Percentiles rank a stretch among this genome's conserved stretches.
Evolutionary conservation across 1,140 invertebrate species (phyloP).

Genomic region (Drosophila equinoxialis): DNA sequence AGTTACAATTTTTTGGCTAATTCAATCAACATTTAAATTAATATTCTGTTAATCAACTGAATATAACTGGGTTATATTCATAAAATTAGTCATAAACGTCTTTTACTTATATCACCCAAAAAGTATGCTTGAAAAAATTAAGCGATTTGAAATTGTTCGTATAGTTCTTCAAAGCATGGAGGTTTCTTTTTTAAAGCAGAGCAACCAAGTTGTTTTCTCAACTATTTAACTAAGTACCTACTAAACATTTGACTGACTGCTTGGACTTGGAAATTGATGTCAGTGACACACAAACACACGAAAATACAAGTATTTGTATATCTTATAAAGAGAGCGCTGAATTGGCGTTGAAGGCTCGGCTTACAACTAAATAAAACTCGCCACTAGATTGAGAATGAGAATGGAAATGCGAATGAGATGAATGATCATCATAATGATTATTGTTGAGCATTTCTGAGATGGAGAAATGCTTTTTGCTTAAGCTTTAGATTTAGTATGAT

Average conservation of each 20-base stretch:
- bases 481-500: conserved; percentile 66
- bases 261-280: conserved; percentile 64
- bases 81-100: too few species aligned
- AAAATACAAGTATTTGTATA: conserved; percentile 2
- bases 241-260: conserved; percentile 26
- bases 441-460: conserved; percentile 22
- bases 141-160: not conserved
- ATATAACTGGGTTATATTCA: too few species aligned
- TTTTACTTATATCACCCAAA: not conserved
- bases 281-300: conserved; percentile 62
- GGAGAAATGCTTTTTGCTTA: conserved; percentile 54
- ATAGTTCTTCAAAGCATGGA: not conserved
- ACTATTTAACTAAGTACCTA: conserved; percentile 8
- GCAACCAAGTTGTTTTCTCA: not conserved
- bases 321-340: conserved; percentile 27
- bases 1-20: too few species aligned
- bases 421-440: conserved; percentile 26
- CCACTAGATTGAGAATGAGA: conserved; percentile 4
- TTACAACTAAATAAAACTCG: conserved; percentile 29
- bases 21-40: too few species aligned
- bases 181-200: not conserved
- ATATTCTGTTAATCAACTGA: too few species aligned
- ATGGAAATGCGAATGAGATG: conserved; percentile 5
- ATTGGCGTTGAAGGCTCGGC: conserved; percentile 60
- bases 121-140: conserved; percentile 1